A percentile compares a stretch with the other conserved stretches of the same genome.
Evolutionary conservation across 2,113 vertebrate species (phyloP).

Genomic region (Baryphthengus martii): DNA sequence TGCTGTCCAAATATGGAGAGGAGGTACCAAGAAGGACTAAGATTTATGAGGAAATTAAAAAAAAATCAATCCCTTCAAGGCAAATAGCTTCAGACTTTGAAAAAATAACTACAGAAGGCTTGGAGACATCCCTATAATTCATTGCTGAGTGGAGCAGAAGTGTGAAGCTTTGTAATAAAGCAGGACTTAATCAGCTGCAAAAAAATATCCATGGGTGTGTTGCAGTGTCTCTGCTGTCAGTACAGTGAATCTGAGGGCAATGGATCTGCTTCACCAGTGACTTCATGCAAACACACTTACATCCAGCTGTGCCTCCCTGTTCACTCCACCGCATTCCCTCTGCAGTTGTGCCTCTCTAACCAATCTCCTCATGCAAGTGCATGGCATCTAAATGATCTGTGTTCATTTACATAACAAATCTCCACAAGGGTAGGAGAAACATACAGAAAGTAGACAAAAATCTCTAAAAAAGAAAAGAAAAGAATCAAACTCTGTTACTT

Average conservation of each 20-base stretch:
- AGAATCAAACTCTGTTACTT: neutral
- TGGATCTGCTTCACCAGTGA: neutral
- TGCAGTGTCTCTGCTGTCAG: neutral
- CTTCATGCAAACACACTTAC: neutral
- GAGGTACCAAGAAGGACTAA: neutral
- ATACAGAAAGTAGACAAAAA: neutral
- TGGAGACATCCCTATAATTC: neutral
- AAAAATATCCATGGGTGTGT: neutral
- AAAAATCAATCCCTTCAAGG: neutral
- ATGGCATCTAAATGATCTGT: too few relatives aligned
- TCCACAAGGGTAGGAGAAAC: neutral
- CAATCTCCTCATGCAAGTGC: neutral
- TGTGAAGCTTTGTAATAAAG: neutral
- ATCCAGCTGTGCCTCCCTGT: neutral
- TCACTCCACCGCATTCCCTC: neutral
- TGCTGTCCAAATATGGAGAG: neutral
- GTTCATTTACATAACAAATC: rapidly evolving
- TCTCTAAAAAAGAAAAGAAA: neutral
- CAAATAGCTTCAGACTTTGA: neutral
- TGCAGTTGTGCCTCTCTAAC: neutral
- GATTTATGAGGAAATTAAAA: neutral
- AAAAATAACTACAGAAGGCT: neutral
- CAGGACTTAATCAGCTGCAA: neutral
- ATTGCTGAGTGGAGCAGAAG: neutral
- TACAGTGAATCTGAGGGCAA: neutral